These are phyloP conservation scores for Drosophila kuntzei DNA, from an alignment of 2,888 invertebrate genomes.

Conservation along the genomic window DNA sequence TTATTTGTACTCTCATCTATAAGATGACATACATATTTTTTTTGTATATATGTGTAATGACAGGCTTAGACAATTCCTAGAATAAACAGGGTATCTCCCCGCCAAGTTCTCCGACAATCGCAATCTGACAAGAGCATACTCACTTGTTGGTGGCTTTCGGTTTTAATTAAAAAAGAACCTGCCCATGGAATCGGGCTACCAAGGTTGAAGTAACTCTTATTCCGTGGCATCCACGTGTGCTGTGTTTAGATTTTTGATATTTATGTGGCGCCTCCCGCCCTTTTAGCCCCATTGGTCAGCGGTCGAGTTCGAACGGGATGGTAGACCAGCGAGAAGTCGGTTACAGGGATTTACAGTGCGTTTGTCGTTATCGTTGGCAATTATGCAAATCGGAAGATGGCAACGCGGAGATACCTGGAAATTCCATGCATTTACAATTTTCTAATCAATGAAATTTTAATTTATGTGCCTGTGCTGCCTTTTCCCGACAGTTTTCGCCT, in stretches of 20 bases:
- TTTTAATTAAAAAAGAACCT: constrained; percentile 68
- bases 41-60: not conserved
- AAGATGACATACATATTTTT: no score
- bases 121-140: constrained; percentile 10
- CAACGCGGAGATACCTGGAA: constrained; percentile 71
- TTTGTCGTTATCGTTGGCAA: constrained; percentile 67
- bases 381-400: constrained; percentile 84
- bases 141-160: constrained; percentile 41
- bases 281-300: constrained; percentile 16
- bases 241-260: constrained; percentile 55
- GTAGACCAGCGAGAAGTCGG: not conserved
- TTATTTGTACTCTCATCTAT: no score
- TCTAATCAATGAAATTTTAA: constrained; percentile 85
- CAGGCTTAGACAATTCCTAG: not conserved
- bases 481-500: constrained; percentile 7
- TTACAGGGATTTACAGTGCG: constrained; percentile 58
- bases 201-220: constrained; percentile 28
- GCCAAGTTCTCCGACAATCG: not conserved
- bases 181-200: constrained; percentile 13
- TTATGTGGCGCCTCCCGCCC: constrained; percentile 55
- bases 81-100: constrained; percentile 16
- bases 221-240: constrained; percentile 33
- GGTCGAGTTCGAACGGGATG: not conserved
- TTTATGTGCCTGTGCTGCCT: constrained; percentile 68
- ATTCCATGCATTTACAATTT: constrained; percentile 85